phyloP scores from a whole-genome alignment of 2,113 vertebrate genomes.

The Cricetomys ansorgei region DNA sequence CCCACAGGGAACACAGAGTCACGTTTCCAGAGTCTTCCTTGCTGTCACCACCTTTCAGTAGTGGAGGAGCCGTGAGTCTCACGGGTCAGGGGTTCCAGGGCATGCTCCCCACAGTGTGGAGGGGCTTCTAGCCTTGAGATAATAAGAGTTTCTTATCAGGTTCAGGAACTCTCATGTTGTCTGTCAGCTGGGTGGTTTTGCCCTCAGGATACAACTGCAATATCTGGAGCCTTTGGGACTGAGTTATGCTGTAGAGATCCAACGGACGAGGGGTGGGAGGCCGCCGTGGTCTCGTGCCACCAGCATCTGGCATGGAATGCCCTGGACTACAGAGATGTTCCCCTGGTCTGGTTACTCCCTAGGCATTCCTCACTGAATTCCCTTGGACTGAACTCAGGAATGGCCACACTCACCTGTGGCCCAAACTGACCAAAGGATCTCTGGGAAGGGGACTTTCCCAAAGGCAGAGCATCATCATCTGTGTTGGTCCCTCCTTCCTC shows the following conservation, averaged over 20 bases:
- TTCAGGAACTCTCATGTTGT: background rate
- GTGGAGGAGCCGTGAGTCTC: background rate
- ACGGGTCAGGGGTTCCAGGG: background rate
- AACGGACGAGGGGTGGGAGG: background rate
- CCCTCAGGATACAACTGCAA: background rate
- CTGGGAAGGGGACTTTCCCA: background rate
- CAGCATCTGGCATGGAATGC: rapidly evolving
- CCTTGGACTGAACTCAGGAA: background rate
- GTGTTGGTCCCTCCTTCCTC: background rate
- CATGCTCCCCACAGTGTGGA: too few relatives aligned
- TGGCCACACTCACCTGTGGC: too few relatives aligned
- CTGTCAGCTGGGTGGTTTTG: background rate
- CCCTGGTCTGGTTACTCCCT: background rate
- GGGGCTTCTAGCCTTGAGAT: too few relatives aligned
- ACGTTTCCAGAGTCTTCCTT: rapidly evolving
- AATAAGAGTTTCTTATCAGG: background rate
- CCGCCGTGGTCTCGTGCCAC: background rate
- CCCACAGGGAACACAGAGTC: rapidly evolving
- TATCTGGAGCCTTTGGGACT: background rate
- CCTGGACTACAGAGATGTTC: background rate
- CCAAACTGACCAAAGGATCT: background rate
- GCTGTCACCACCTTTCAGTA: rapidly evolving
- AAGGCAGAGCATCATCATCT: background rate
- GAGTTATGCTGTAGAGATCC: background rate
- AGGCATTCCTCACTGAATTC: background rate